Evolutionary conservation across 2,888 invertebrate species (phyloP), one percentile per base, ranked within the genome.

Genomic region (Maniola hyperantus): DNA sequence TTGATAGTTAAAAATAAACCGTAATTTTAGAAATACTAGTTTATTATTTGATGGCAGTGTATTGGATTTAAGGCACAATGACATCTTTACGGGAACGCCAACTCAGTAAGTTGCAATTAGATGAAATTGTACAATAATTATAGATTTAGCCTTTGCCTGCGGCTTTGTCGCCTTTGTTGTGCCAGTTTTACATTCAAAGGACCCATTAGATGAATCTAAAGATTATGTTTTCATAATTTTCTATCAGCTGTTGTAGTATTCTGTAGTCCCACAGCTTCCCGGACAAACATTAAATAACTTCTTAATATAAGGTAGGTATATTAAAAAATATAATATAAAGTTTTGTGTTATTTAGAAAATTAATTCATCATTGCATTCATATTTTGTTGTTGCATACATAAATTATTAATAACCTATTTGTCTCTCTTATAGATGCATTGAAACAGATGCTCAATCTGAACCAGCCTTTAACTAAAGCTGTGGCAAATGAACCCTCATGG

Each of bases 361-460:
- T 26, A 26, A 26, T 26, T 26, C 26, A 26, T 4, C 26, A 26
- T 26, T 26, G 26, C 26, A 26, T 26, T 26, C 26, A 26, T 26
- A 26, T 4, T 26, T n/a, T n/a, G n/a, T n/a, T n/a, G n/a, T n/a
- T n/a, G n/a, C 8, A 6, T 48, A 2, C 10, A 0, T 18, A 48
- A 18, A n/a, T n/a, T n/a, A 7, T 26, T 15, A 46, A 46, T 13
- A 11, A 26, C 26, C 26, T 5, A 18, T 73, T 53, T 64, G 60
- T 66, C 66, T 74, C 10, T 11, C 48, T 93, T 93, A 69, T 89
- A 98, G 97, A 95, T 94, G 97, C 98, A 74, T 92, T 99, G 72
- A 97, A 97, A 92, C 97, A 98, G 91, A 99, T 99, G 98, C 93
- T 99, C 68, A 99, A 99, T 92, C 93, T 99, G 67, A 98, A 99